Evolutionary conservation across 2,797 vertebrate genomes (phyloP).

Genomic region (Semaprochilodus insignis): DNA sequence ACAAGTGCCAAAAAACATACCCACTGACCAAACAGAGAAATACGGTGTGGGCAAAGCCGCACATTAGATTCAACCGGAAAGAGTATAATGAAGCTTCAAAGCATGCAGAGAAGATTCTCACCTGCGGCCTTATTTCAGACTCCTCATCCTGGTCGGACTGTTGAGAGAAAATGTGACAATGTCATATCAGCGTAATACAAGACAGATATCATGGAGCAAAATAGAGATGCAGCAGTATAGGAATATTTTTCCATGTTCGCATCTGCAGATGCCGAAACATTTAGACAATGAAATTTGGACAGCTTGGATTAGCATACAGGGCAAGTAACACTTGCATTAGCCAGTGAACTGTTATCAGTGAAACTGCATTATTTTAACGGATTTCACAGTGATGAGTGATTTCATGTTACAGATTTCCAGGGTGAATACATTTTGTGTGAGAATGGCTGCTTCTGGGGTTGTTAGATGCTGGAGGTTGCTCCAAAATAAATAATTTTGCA

Average conservation of each 20-base stretch:
- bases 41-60: background rate
- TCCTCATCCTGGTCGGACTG: conserved; percentile 97
- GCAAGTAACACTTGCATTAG: no score
- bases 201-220: background rate
- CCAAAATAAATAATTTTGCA: no score
- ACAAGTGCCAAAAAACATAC: background rate
- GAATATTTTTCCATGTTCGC: no score
- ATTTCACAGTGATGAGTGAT: no score
- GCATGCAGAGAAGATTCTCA: conserved; percentile 64
- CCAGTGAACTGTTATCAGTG: no score
- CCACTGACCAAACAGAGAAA: background rate
- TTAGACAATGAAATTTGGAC: background rate
- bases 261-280: no score
- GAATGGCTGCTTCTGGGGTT: no score
- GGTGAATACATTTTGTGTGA: no score
- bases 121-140: conserved; percentile 88
- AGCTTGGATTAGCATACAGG: background rate
- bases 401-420: no score
- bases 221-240: no score
- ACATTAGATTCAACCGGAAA: background rate
- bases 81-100: background rate
- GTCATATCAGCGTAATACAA: background rate
- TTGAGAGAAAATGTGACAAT: conserved; percentile 51
- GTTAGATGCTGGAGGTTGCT: no score
- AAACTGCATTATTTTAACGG: no score